A percentile compares a stretch with the other conserved stretches of the same genome.
Evolutionary conservation across 2,113 vertebrate genomes (phyloP).

Genomic region (Nestor notabilis): DNA sequence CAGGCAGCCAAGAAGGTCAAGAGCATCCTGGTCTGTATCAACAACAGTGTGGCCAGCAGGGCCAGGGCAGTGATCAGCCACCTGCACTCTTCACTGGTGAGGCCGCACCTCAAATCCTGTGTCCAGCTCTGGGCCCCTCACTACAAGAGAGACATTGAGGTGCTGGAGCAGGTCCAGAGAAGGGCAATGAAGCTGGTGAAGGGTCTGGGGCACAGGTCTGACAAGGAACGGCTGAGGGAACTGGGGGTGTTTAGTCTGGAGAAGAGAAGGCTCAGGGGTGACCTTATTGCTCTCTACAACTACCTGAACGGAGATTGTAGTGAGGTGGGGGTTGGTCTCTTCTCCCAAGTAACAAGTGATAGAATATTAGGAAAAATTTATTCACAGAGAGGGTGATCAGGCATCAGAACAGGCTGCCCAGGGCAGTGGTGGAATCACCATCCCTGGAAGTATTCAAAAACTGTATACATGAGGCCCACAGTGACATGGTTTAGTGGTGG

Average conservation of each 20-base stretch:
- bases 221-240: background rate
- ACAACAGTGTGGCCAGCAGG: background rate
- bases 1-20: background rate
- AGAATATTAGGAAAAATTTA: background rate
- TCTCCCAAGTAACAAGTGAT: background rate
- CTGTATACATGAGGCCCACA: background rate
- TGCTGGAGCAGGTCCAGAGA: background rate
- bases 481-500: background rate
- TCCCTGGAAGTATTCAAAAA: background rate
- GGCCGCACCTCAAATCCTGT: background rate
- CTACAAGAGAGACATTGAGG: background rate
- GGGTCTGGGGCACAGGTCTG: background rate
- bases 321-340: background rate
- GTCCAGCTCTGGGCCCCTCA: background rate
- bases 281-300: background rate
- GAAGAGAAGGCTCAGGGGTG: background rate
- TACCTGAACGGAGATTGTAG: background rate
- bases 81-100: background rate
- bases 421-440: background rate
- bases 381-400: background rate
- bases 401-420: background rate
- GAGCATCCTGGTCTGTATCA: background rate
- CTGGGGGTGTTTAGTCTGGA: background rate
- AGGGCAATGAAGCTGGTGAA: background rate
- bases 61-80: background rate